phyloP scores from a whole-genome alignment of 2,797 vertebrate species.

The Pseudochaenichthys georgianus region DNA sequence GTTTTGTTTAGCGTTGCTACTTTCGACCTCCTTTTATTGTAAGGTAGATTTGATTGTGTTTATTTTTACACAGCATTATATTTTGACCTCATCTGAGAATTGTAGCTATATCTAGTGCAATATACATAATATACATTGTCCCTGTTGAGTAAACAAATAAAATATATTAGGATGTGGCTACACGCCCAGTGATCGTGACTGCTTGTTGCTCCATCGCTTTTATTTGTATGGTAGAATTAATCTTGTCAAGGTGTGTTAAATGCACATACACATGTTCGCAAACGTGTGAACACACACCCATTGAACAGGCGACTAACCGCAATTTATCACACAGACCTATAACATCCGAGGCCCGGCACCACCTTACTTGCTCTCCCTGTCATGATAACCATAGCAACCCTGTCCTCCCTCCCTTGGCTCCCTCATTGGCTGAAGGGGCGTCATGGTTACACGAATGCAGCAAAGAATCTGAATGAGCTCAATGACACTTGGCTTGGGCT shows the following conservation, averaged over 20 bases:
- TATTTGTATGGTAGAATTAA: constrained; percentile 18
- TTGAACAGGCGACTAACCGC: constrained; percentile 3
- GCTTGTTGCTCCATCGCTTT: constrained; percentile 14
- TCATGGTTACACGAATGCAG: constrained; percentile 79
- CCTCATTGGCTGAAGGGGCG: constrained; percentile 72
- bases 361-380: constrained; percentile 65
- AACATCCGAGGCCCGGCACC: constrained; percentile 53
- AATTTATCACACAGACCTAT: constrained; percentile 31
- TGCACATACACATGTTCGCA: not conserved
- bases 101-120: constrained; percentile 26
- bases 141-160: constrained; percentile 38
- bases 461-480: constrained; percentile 84
- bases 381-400: constrained; percentile 82
- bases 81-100: constrained; percentile 16
- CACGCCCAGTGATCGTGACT: constrained; percentile 1
- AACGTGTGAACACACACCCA: not conserved
- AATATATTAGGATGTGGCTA: constrained; percentile 31
- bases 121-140: constrained; percentile 31
- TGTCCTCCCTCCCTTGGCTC: constrained; percentile 67
- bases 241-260: constrained; percentile 31
- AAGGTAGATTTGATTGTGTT: constrained; percentile 22
- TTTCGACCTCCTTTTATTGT: constrained; percentile 3
- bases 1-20: constrained; percentile 47
- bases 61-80: constrained; percentile 19
- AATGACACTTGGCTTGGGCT: constrained; percentile 72